Base-by-base conservation (phyloP, 2,797 vertebrate genomes). In the Florisuga fusca region DNA sequence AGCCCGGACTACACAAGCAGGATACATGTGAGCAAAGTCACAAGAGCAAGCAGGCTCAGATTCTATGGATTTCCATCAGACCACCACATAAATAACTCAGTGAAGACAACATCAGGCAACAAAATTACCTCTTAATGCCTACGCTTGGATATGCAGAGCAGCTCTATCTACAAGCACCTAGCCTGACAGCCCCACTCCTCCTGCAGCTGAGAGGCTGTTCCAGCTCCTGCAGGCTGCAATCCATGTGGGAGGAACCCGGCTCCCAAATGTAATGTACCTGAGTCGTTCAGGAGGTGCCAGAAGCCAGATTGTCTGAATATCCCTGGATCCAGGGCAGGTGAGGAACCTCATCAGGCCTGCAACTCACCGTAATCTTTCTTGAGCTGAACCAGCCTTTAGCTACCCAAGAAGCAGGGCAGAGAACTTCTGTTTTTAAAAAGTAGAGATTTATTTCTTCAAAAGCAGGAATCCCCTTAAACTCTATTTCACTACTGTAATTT, bases 111-210 rank as follows among this genome's bases (percentile, higher is more conserved):
- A 38, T 67, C 33, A 38, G 41, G 4, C 36, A 81, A 66, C 23
- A 69, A 78, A 67, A 69, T n/a, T 12, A 68, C 16, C 23, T 6
- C 45, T 8, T 34, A 36, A 29, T 2, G 2, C 4, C 3, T 5
- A 31, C 0, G 1, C 8, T 18, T 27, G 19, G 41, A 21, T 45
- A 68, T 0, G 0, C 20, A 67, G 2, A 29, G 36, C 68, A 57
- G 5, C 4, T 7, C 4, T 8, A 34, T 6, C 55, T 38, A 66
- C 29, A 38, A 57, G 29, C 16, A 69, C 7, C 34, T 26, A 17
- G 58, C 0, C 0, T 0, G 3, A 61, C 21, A 83, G 18, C 16
- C 21, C 18, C 0, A 20, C 45, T 85, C 10, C 54, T 54, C 58
- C 86, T 34, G 2, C 17, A 34, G 16, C 27, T 34, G 23, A 8